Evolutionary conservation across 2,797 vertebrate genomes (phyloP), one percentile per base, ranked within the genome.

Genomic region (Danio jaintianensis): DNA sequence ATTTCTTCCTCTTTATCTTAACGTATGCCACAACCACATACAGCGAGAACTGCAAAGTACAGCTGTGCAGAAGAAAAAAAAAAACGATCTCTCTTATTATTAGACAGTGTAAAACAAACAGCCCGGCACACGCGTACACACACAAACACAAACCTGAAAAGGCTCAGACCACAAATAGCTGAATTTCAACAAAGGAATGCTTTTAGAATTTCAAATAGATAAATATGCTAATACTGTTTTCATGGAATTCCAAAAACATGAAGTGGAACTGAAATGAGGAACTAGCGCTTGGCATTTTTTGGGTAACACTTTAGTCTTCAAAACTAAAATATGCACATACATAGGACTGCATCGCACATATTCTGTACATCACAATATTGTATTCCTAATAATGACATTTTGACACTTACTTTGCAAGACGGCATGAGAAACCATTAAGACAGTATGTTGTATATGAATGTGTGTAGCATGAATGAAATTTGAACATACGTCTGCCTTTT

Each of bases 161-260:
- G 18, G 16, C 20, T 58, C 12, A n/a, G 63, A 48, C 16, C 53
- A 78, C 42, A 78, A 68, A 67, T 5, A 18, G 62, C 62, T 67
- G 53, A 78, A 48, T 48, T 73, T 59, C 29, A 68, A 78, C 43
- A 18, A 55, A 78, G 64, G 63, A 56, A 59, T 4, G 75, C 63
- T 68, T 58, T 48, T 38, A 18, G 63, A 58, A 68, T 78, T 47
- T 58, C 42, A 68, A 48, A 55, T 9, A 58, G 52, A 48, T 11
- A 56, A 7, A 29, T 38, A 20, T 64, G 13, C 15, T 55, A 43
- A 43, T 75, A 20, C 7, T 38, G 52, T 67, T 77, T 1, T 4
- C 16, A 68, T 48, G 38, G 10, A 47, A 45, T 29, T 2, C 6
- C 29, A 29, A 13, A 66, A 12, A 56, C 8, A 63, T 29, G 29